phyloP scores from a whole-genome alignment of 2,888 invertebrate genomes.

The Dasypogon diadema region DNA sequence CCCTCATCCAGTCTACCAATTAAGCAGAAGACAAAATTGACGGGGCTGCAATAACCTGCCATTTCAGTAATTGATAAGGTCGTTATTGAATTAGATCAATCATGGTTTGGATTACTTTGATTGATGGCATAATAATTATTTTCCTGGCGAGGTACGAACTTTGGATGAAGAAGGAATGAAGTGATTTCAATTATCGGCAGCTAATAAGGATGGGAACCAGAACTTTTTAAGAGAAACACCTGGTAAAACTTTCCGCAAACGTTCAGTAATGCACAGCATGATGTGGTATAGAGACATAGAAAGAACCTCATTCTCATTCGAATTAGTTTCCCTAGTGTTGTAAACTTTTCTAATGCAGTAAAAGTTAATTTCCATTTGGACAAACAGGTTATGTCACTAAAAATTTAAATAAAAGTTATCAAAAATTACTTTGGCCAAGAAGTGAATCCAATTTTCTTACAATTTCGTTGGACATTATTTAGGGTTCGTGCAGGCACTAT shows the following conservation, averaged over 20 bases:
- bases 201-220: no score
- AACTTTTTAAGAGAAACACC: no score
- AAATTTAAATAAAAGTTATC: constrained; percentile 29
- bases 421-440: constrained; percentile 39
- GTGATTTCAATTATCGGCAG: no score
- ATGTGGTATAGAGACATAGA: no score
- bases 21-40: constrained; percentile 3
- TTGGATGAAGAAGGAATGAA: no score
- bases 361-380: constrained; percentile 15
- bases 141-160: background rate
- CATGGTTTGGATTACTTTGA: constrained; percentile 21
- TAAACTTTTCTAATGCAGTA: no score
- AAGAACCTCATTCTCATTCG: no score
- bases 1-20: background rate
- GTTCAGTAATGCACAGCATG: no score
- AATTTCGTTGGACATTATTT: constrained; percentile 12
- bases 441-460: constrained; percentile 27
- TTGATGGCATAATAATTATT: constrained; percentile 32
- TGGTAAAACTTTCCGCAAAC: no score
- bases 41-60: constrained; percentile 11
- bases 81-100: constrained; percentile 23
- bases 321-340: no score
- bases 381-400: background rate
- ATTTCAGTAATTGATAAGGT: constrained; percentile 27
- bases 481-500: constrained; percentile 23